These are phyloP conservation scores for Trogon melanurus DNA, from an alignment of 2,113 vertebrate genomes.

Conservation along the genomic window DNA sequence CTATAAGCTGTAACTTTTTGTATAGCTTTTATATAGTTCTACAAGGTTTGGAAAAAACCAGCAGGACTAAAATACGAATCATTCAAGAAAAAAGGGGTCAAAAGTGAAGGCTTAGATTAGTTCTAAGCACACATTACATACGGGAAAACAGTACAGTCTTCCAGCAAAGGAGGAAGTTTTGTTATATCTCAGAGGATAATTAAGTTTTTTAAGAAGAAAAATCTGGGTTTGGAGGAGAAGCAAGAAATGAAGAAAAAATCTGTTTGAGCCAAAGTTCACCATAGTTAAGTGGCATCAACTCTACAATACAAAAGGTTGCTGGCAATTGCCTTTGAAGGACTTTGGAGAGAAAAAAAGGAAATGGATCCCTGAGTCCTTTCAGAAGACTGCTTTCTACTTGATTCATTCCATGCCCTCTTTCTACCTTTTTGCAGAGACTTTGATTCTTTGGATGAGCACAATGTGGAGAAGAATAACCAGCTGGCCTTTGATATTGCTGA, in stretches of 20 bases:
- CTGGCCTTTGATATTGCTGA: constrained; percentile 93
- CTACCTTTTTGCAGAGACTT: constrained; percentile 84
- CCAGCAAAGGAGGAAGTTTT: not conserved
- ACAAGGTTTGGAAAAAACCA: not conserved
- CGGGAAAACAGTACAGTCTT: not conserved
- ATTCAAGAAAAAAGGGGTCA: not conserved
- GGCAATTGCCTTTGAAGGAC: not conserved
- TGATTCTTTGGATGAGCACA: constrained; percentile 89
- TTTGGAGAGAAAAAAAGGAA: accelerated
- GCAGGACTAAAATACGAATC: not conserved
- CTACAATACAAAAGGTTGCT: not conserved
- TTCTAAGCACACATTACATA: not conserved
- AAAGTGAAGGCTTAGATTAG: not conserved
- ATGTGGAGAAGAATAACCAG: constrained; percentile 93
- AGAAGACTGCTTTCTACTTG: not conserved
- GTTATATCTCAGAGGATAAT: not conserved
- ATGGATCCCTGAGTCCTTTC: not conserved
- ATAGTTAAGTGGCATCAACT: not conserved
- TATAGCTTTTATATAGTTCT: not conserved
- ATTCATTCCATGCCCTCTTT: not conserved
- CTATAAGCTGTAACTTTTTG: not conserved
- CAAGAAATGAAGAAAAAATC: not conserved
- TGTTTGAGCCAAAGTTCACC: not conserved
- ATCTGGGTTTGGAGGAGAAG: not conserved
- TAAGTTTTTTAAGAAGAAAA: not conserved